Evolutionary conservation across 2,797 vertebrate genomes (phyloP), one percentile per base, ranked within the genome.

Genomic region (Aselliscus stoliczkanus): DNA sequence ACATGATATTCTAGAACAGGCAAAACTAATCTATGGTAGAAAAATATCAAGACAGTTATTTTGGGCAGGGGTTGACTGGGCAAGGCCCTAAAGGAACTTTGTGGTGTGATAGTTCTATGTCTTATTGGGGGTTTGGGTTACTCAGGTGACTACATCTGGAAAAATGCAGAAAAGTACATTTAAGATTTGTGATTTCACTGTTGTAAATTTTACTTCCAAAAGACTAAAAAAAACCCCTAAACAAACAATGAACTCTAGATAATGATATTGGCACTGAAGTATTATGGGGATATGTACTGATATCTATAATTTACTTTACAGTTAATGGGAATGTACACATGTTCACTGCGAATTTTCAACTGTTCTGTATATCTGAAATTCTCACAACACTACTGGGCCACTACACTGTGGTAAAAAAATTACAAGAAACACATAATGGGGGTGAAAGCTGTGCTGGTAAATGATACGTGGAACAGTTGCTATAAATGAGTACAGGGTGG

Each of bases 351-450:
- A 94, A 52, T 29, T 60, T 58, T 64, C n/a, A 90, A 25, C 42
- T 90, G 73, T 82, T 90, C n/a, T 86, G 20, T 92, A 42, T n/a
- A 37, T 42, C 50, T 94, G 67, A 79, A 95, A 88, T 76, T 95
- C 56, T 88, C 27, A 56, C n/a, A 64, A 64, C n/a, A 65, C 25
- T 18, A 81, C 2, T 69, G 52, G 75, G 31, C 31, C 27, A 60
- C 60, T 39, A 77, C 34, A 67, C 60, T 50, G 56, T 65, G 79
- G 34, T 75, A 72, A 81, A 44, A 58, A 58, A 62, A 52, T 70
- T 62, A 82, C 1, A 85, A 37, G 10, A 86, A 56, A 37, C 39
- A 39, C 3, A 7, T 64, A 25, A 34, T 13, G 15, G 34, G 64
- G 13, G 13, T 70, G 7, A 52, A 88, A 85, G 31, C 18, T 84